These are phyloP conservation scores for Myocastor coypus DNA, from an alignment of 2,113 vertebrate genomes.

Conservation along the genomic window DNA sequence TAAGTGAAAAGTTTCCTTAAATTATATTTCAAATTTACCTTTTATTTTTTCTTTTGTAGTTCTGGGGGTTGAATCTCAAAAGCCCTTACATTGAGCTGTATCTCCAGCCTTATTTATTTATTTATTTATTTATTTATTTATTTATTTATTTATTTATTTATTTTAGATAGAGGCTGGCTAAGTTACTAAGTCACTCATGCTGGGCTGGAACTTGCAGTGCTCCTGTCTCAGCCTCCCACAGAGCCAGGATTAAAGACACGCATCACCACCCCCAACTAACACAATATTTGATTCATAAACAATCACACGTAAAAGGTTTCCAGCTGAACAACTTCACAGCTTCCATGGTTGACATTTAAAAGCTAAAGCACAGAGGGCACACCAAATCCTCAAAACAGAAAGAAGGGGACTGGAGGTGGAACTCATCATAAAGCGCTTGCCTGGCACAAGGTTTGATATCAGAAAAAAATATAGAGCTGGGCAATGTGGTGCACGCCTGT, in stretches of 20 bases:
- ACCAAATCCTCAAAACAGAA: background rate
- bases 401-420: background rate
- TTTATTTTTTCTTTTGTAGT: background rate
- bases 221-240: background rate
- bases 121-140: background rate
- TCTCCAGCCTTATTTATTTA: background rate
- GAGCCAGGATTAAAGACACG: background rate
- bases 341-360: slow-evolving; percentile 17
- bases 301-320: background rate
- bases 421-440: background rate
- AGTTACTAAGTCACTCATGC: background rate
- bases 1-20: slow-evolving; percentile 2
- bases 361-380: background rate
- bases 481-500: too few relatives aligned
- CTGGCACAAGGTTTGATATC: background rate
- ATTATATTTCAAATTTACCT: slow-evolving; percentile 32
- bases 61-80: background rate
- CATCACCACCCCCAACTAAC: background rate
- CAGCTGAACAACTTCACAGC: background rate
- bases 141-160: background rate
- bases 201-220: background rate
- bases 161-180: background rate
- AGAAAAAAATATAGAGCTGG: background rate
- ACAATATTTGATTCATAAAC: slow-evolving; percentile 33
- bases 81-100: background rate